Conservation (phyloP, 2,888 invertebrate genomes). For the Orgyia antiqua region DNA sequence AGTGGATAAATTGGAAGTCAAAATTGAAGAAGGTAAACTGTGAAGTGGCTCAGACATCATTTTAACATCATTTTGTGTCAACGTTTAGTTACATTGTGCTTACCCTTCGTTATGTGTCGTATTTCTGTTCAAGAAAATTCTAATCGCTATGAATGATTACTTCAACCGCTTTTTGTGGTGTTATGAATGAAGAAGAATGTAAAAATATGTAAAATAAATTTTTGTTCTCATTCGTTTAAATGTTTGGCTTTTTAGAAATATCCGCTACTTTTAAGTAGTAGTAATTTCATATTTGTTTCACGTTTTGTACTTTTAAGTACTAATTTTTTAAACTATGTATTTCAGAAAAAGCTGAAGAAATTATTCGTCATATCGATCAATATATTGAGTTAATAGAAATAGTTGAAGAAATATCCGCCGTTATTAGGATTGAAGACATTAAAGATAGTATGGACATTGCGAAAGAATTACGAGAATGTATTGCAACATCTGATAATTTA, state of each 20-base stretch:
- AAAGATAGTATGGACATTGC: conserved; percentile 45
- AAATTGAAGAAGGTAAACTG: conserved; percentile 32
- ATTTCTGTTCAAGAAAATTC: too few relatives aligned
- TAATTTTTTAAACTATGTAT: conserved; percentile 18
- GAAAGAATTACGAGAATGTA: conserved; percentile 42
- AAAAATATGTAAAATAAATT: too few relatives aligned
- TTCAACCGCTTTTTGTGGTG: too few relatives aligned
- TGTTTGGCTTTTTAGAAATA: too few relatives aligned
- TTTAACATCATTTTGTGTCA: too few relatives aligned
- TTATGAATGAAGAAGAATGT: too few relatives aligned
- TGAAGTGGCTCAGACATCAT: conserved; percentile 3
- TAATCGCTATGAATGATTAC: too few relatives aligned
- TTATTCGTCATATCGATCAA: conserved; percentile 49
- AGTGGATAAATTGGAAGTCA: conserved; percentile 15
- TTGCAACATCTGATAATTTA: conserved; percentile 21
- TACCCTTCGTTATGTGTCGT: conserved; percentile 14
- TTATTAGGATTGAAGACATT: conserved; percentile 43
- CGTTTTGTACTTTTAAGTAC: too few relatives aligned
- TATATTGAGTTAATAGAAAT: conserved; percentile 56
- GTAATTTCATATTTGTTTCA: too few relatives aligned
- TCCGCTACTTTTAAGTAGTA: too few relatives aligned
- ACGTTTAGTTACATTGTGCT: too few relatives aligned
- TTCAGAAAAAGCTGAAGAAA: conserved; percentile 40
- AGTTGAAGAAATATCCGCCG: conserved; percentile 50
- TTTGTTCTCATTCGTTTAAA: too few relatives aligned